Evolutionary conservation across 2,113 vertebrate species (phyloP).

Genomic region (Chlamydotis undulata): DNA sequence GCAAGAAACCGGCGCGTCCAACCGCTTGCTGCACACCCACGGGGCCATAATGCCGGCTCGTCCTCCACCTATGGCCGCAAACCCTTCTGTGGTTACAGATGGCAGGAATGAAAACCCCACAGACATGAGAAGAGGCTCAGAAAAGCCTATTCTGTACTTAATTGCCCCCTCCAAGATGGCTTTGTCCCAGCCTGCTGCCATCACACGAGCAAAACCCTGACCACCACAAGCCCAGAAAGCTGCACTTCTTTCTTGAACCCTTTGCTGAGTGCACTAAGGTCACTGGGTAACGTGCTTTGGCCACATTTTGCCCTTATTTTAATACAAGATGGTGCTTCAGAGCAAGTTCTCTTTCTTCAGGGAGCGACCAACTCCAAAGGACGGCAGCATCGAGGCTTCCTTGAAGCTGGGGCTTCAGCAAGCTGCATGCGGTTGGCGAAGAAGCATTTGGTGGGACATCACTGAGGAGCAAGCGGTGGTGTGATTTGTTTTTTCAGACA

Average conservation of each 20-base stretch:
- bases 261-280: not conserved
- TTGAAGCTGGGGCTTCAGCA: not conserved
- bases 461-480: fast-evolving
- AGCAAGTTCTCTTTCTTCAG: not conserved
- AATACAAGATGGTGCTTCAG: not conserved
- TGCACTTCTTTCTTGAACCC: not conserved
- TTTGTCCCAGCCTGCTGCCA: not conserved
- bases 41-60: too few relatives aligned
- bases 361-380: not conserved
- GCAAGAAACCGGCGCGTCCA: not conserved
- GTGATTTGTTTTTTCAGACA: not conserved
- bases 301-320: not conserved
- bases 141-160: not conserved
- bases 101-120: not conserved
- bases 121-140: not conserved
- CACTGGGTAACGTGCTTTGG: not conserved
- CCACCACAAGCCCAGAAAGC: not conserved
- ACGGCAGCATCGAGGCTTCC: not conserved
- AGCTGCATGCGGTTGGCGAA: not conserved
- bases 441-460: not conserved
- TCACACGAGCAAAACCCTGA: not conserved
- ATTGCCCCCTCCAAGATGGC: too few relatives aligned
- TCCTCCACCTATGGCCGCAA: not conserved
- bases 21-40: not conserved
- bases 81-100: not conserved